Evolutionary conservation across 1,140 invertebrate species (phyloP).

Genomic region (Choristoneura fumiferana): DNA sequence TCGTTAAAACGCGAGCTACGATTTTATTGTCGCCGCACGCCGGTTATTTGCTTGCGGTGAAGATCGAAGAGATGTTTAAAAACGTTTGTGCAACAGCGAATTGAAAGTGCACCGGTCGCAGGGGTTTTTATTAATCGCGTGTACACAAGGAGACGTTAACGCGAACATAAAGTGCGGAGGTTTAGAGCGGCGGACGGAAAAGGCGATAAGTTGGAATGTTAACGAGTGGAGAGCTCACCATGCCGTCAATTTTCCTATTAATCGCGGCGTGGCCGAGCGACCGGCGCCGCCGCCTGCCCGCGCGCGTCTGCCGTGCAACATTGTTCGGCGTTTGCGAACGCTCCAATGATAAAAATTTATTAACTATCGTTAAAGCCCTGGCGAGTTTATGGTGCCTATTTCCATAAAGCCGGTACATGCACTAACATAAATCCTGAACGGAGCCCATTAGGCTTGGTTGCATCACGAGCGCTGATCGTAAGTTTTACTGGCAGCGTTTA

Average conservation of each 20-base stretch:
- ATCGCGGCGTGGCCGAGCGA: slow-evolving; percentile 20
- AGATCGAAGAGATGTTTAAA: too few species aligned
- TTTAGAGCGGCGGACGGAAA: slow-evolving; percentile 33
- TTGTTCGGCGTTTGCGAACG: slow-evolving; percentile 35
- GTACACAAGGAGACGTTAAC: slow-evolving; percentile 33
- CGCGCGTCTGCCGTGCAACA: slow-evolving; percentile 27
- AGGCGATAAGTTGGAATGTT: slow-evolving; percentile 44
- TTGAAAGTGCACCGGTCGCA: not conserved
- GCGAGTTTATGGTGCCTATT: slow-evolving; percentile 56
- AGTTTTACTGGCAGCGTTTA: slow-evolving; percentile 35
- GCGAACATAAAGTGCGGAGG: slow-evolving; percentile 44
- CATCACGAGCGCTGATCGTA: slow-evolving; percentile 26
- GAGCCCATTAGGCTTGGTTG: slow-evolving; percentile 55
- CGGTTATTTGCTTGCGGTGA: not conserved
- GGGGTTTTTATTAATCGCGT: slow-evolving; percentile 39
- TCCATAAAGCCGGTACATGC: slow-evolving; percentile 57
- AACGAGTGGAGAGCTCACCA: slow-evolving; percentile 50
- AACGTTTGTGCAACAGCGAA: too few species aligned
- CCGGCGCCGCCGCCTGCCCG: slow-evolving; percentile 21
- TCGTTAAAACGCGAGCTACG: too few species aligned
- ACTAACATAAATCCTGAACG: slow-evolving; percentile 54
- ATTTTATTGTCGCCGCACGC: not conserved
- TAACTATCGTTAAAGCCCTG: slow-evolving; percentile 64
- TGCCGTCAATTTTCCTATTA: slow-evolving; percentile 28
- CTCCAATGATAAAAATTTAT: slow-evolving; percentile 70